A percentile compares a stretch with the other conserved stretches of the same genome.
Conservation (phyloP, 2,888 invertebrate genomes). For the Pyrgus malvae region DNA sequence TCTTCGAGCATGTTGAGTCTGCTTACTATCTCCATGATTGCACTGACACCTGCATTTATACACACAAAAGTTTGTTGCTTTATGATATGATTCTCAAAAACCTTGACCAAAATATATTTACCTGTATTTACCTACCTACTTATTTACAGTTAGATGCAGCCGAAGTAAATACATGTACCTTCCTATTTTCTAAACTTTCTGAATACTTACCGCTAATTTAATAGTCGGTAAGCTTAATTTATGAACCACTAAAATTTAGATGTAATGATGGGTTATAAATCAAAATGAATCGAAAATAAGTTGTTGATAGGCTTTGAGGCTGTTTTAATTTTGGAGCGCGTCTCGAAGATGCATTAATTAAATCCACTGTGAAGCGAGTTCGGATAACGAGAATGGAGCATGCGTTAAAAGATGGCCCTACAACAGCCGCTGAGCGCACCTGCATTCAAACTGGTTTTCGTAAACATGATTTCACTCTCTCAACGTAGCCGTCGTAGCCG, state of each 20-base stretch:
- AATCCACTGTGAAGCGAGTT: conserved; percentile 9
- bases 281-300: too few species aligned
- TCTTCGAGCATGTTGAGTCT: conserved; percentile 26
- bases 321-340: conserved; percentile 31
- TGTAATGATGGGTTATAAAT: too few species aligned
- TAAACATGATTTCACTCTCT: conserved; percentile 77
- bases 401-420: conserved; percentile 39
- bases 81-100: not conserved
- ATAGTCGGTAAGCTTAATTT: too few species aligned
- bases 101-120: not conserved
- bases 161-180: too few species aligned
- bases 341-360: conserved; percentile 27
- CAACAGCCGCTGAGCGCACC: conserved; percentile 53
- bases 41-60: conserved; percentile 3
- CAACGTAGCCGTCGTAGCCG: conserved; percentile 40
- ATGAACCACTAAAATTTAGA: too few species aligned
- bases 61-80: not conserved
- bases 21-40: conserved; percentile 19
- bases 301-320: too few species aligned
- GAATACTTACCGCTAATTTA: too few species aligned
- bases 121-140: too few species aligned
- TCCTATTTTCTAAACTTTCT: too few species aligned
- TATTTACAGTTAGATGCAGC: too few species aligned
- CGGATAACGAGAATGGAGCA: conserved; percentile 23
- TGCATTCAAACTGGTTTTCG: conserved; percentile 71